Conservation (phyloP, 2,888 invertebrate genomes). For the Scaptomyza cyrtandrae region DNA sequence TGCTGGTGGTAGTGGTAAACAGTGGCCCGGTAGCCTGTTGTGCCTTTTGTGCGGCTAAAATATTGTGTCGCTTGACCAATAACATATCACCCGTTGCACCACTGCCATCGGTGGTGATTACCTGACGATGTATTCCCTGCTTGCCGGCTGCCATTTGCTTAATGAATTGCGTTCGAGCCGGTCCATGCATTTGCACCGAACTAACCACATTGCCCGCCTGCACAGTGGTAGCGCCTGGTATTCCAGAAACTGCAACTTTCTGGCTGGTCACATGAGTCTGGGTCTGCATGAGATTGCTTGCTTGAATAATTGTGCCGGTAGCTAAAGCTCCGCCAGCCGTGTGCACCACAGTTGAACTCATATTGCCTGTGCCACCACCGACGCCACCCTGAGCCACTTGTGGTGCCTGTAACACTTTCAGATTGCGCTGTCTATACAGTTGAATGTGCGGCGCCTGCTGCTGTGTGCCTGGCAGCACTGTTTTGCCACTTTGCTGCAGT, state of each 20-base stretch:
- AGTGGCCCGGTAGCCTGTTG: constrained; percentile 84
- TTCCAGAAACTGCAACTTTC: constrained; percentile 83
- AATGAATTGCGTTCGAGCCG: constrained; percentile 83
- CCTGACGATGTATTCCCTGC: constrained; percentile 85
- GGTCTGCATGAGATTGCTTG: constrained; percentile 81
- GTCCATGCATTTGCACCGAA: constrained; percentile 85
- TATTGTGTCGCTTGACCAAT: constrained; percentile 86
- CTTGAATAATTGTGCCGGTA: constrained; percentile 83
- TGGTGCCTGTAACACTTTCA: constrained; percentile 81
- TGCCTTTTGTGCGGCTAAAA: constrained; percentile 82
- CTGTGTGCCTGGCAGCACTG: constrained; percentile 67
- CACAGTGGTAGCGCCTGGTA: constrained; percentile 69
- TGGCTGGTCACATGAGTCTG: constrained; percentile 83
- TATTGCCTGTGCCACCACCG: constrained; percentile 32
- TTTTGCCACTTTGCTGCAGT: constrained; percentile 82
- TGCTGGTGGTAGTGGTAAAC: constrained; percentile 84
- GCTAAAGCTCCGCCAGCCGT: constrained; percentile 81
- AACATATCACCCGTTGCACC: constrained; percentile 85
- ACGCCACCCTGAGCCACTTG: constrained; percentile 40
- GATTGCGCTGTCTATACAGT: constrained; percentile 83
- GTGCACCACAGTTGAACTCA: constrained; percentile 80
- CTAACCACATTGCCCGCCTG: constrained; percentile 81
- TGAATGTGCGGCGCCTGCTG: constrained; percentile 83
- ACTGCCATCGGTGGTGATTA: constrained; percentile 85
- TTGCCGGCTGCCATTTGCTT: constrained; percentile 84